Percentiles rank a stretch among this genome's conserved stretches.
phyloP scores from a whole-genome alignment of 2,113 vertebrate genomes.

The Hirundichthys speculiger region DNA sequence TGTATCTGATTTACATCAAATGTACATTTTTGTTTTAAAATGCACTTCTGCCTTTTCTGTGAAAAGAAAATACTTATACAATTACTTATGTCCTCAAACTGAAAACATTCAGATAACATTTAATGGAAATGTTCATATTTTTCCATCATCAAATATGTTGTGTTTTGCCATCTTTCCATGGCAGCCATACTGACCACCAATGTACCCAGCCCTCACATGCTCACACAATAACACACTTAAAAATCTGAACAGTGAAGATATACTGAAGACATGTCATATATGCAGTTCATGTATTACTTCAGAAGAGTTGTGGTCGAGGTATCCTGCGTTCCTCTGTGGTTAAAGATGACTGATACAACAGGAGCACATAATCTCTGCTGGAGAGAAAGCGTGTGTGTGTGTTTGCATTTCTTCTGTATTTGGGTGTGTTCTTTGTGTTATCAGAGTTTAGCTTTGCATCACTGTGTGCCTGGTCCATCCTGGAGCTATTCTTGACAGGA shows the following conservation, averaged over 20 bases:
- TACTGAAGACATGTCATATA: constrained; percentile 36
- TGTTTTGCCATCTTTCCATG: background rate
- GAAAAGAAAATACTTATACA: no score
- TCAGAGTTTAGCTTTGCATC: constrained; percentile 17
- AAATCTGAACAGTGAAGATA: constrained; percentile 3
- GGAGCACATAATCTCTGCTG: constrained; percentile 8
- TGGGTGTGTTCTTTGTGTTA: constrained; percentile 16
- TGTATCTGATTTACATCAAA: background rate
- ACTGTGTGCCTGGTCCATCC: background rate
- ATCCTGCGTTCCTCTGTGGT: constrained; percentile 16
- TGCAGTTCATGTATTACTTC: constrained; percentile 38
- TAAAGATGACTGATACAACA: constrained; percentile 30
- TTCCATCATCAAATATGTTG: constrained; percentile 1
- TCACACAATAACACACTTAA: no score
- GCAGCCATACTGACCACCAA: no score
- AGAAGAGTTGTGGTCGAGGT: constrained; percentile 20
- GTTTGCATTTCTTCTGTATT: constrained; percentile 18
- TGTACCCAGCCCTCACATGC: no score
- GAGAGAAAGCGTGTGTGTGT: constrained; percentile 4
- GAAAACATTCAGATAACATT: background rate
- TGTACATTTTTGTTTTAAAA: background rate
- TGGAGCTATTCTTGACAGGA: constrained; percentile 19
- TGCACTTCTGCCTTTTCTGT: no score
- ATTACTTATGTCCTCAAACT: background rate
- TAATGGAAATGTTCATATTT: background rate